phyloP scores from a whole-genome alignment of 2,888 invertebrate species.

The Seira musarum region DNA sequence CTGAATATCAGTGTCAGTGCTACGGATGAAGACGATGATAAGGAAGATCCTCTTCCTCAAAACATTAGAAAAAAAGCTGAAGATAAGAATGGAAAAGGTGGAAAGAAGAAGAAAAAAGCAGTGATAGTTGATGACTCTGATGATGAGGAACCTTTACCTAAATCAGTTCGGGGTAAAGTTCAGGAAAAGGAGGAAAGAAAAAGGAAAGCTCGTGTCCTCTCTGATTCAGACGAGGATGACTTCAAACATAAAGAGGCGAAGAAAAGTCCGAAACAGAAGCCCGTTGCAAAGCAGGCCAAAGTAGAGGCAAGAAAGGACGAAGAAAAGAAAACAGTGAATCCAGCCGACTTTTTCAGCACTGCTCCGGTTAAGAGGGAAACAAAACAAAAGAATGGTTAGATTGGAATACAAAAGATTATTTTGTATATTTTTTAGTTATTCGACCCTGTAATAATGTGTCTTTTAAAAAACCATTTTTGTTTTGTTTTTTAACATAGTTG shows the following conservation, averaged over 20 bases:
- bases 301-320: constrained; percentile 30
- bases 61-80: background rate
- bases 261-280: constrained; percentile 2
- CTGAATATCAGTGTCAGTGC: constrained; percentile 25
- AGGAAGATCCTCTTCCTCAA: constrained; percentile 36
- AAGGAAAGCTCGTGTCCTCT: constrained; percentile 48
- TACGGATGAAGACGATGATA: constrained; percentile 28
- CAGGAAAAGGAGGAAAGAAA: constrained; percentile 46
- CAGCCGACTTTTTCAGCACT: constrained; percentile 77
- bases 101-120: constrained; percentile 69
- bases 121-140: constrained; percentile 73
- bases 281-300: constrained; percentile 31
- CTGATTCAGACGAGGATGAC: constrained; percentile 55
- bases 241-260: constrained; percentile 20
- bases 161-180: constrained; percentile 31
- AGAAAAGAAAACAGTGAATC: constrained; percentile 74
- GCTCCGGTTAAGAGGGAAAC: constrained; percentile 76
- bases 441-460: background rate
- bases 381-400: background rate
- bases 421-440: background rate
- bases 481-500: no score
- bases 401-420: no score
- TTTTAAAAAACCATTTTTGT: no score
- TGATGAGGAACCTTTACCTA: constrained; percentile 72
- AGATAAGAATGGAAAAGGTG: constrained; percentile 19